A percentile compares a stretch with the other conserved stretches of the same genome.
These are phyloP conservation scores for Mormyrus proboscirostris DNA, from an alignment of 2,797 vertebrate genomes.

Conservation along the genomic window DNA sequence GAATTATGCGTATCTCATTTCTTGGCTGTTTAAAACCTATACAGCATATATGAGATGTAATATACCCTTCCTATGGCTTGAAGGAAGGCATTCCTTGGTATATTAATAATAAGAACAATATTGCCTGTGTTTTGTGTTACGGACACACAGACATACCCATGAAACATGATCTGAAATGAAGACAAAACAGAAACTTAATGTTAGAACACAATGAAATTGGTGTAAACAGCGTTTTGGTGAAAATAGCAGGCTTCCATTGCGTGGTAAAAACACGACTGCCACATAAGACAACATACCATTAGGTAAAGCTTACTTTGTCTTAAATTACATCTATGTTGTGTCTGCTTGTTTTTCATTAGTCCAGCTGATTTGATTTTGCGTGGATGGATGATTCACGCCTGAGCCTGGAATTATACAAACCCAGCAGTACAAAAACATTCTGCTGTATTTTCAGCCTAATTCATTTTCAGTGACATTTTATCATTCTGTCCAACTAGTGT, in stretches of 20 bases:
- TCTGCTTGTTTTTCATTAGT: not conserved
- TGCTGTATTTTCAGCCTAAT: not conserved
- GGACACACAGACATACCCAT: not conserved
- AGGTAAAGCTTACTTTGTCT: not conserved
- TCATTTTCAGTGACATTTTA: not conserved
- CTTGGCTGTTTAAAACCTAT: constrained; percentile 19
- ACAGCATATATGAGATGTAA: constrained; percentile 22
- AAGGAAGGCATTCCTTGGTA: constrained; percentile 26
- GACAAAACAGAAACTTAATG: not conserved
- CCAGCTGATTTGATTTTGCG: not conserved
- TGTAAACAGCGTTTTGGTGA: not conserved
- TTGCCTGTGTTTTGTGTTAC: not conserved
- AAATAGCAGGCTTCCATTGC: not conserved
- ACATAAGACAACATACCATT: not conserved
- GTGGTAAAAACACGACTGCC: not conserved
- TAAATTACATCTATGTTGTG: not conserved
- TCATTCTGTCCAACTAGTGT: not conserved
- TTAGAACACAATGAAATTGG: not conserved
- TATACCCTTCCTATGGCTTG: constrained; percentile 22
- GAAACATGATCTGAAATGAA: not conserved
- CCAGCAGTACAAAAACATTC: not conserved
- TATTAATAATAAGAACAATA: constrained; percentile 5
- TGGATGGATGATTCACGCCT: not conserved
- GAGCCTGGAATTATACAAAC: not conserved
- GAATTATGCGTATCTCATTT: constrained; percentile 25